Evolutionary conservation across 2,113 vertebrate genomes (phyloP), one percentile per base, ranked within the genome.

Genomic region (Nycticorax nycticorax): DNA sequence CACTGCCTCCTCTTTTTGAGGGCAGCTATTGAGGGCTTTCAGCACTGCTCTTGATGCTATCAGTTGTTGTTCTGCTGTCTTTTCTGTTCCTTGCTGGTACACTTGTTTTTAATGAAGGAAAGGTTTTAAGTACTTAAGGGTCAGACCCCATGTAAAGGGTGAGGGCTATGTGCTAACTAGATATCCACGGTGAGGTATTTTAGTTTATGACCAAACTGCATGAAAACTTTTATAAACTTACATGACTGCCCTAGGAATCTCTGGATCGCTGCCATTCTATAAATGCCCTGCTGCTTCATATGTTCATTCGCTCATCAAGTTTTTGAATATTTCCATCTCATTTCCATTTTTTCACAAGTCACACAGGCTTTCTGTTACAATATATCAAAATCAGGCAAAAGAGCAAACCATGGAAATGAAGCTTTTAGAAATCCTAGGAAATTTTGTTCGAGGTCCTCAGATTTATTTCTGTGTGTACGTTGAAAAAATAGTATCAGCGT

Each of bases 271-370:
- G 72, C 26, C 67, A 67, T 83, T 89, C 68, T 90, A 24, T 80
- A 88, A 88, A 77, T 86, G n/a, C 32, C 45, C 28, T 57, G 53
- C 48, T 88, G 33, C 41, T 85, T 91, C 82, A 47, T 66, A 73
- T 52, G 32, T 72, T 96, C 33, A n/a, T 88, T 94, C 85, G 17
- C 45, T 93, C 30, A 64, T 88, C 33, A 37, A 37, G 19, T 39
- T 85, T 95, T 80, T 80, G 33, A 92, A 50, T 85, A 81, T 81
- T 90, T 89, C 37, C 18, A 56, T 85, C 53, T 92, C 13, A 45
- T 96, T 94, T 93, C 22, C 57, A 76, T 76, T 93, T 91, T 53
- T 81, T 93, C n/a, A 75, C 11, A 82, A 90, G 28, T 41, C 16
- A 82, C 27, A 39, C 19, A 74, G 30, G n/a, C 6, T 48, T 81